These are phyloP conservation scores for Xenopus borealis DNA, from an alignment of 2,113 vertebrate genomes.

Conservation along the genomic window DNA sequence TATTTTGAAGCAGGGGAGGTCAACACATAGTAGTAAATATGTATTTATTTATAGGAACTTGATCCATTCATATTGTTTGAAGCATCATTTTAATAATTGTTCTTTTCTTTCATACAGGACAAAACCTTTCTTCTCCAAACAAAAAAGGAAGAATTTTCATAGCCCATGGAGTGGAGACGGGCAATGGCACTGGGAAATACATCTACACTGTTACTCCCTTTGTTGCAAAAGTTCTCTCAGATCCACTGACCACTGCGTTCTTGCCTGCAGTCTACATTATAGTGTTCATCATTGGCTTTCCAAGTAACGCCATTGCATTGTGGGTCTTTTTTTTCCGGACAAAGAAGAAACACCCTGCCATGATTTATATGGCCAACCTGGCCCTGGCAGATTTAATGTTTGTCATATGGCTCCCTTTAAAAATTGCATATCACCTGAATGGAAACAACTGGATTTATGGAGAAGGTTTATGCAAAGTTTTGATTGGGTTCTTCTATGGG, in stretches of 20 bases:
- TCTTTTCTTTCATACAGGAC: slow-evolving; percentile 41
- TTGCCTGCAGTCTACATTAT: slow-evolving; percentile 79
- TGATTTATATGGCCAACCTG: slow-evolving; percentile 88
- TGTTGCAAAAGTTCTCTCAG: slow-evolving; percentile 56
- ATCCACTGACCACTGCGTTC: slow-evolving; percentile 81
- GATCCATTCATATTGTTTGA: no score
- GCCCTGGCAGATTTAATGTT: slow-evolving; percentile 86
- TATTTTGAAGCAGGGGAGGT: no score
- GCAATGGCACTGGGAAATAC: slow-evolving; percentile 36
- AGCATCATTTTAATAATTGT: no score
- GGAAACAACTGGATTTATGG: slow-evolving; percentile 88
- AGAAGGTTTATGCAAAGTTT: slow-evolving; percentile 78
- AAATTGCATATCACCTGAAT: slow-evolving; percentile 85
- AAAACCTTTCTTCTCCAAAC: not conserved
- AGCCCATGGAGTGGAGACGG: not conserved
- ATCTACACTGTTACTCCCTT: slow-evolving; percentile 50
- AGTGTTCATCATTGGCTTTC: slow-evolving; percentile 80
- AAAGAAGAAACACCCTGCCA: slow-evolving; percentile 78
- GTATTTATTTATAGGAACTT: not conserved
- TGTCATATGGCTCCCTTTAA: slow-evolving; percentile 84
- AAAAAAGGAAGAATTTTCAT: slow-evolving; percentile 67
- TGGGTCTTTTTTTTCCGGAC: slow-evolving; percentile 87
- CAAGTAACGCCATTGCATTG: slow-evolving; percentile 80
- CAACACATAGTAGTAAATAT: no score
- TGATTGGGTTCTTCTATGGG: slow-evolving; percentile 87